Percentiles rank a stretch among this genome's conserved stretches.
Conservation (phyloP, 2,113 vertebrate genomes). For the Fulica atra region DNA sequence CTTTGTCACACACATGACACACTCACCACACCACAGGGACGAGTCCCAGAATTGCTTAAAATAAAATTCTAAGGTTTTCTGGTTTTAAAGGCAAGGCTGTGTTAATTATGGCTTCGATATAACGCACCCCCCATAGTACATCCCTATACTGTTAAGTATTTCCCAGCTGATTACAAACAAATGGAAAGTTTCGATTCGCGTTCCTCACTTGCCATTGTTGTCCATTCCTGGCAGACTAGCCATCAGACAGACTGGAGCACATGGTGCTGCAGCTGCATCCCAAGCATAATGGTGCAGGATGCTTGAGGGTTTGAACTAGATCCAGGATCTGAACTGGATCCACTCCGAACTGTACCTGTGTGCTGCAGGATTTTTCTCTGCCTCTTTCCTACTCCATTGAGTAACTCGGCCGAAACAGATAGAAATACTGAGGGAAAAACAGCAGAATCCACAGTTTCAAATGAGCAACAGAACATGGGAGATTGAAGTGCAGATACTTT, state of each 20-base stretch:
- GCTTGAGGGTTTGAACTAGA: not conserved
- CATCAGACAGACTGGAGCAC: not conserved
- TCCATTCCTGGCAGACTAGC: not conserved
- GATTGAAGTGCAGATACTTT: not conserved
- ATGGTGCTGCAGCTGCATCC: not conserved
- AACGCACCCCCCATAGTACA: not conserved
- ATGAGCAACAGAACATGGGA: not conserved
- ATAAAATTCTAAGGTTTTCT: not conserved
- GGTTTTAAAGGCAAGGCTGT: not conserved
- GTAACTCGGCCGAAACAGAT: not conserved
- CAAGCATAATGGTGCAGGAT: not conserved
- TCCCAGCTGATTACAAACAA: not conserved
- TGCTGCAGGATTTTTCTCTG: not conserved
- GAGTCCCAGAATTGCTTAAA: not conserved
- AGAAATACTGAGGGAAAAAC: not conserved
- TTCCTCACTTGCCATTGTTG: not conserved
- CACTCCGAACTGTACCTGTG: fast-evolving
- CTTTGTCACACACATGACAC: not conserved
- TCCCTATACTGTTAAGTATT: not conserved
- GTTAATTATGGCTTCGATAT: not conserved
- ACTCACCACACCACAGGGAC: not conserved
- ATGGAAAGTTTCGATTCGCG: not conserved
- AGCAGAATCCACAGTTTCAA: not conserved
- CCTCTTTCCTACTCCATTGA: not conserved
- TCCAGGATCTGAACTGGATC: too few relatives aligned